A percentile compares a stretch with the other conserved stretches of the same genome.
phyloP scores from a whole-genome alignment of 1,140 invertebrate species.

The Scaptomyza pallida region DNA sequence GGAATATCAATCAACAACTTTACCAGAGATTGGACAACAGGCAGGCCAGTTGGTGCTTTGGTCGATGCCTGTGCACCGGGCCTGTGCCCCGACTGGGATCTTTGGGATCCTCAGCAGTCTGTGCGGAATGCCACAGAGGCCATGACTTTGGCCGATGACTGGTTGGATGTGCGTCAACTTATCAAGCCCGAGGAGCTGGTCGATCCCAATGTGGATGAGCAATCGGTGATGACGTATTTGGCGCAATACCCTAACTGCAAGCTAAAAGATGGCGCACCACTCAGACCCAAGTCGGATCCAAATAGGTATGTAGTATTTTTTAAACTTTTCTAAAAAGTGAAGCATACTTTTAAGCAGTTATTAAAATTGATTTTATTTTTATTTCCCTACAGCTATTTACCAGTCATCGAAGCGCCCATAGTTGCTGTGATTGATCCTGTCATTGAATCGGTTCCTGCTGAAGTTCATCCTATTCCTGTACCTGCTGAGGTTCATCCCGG shows the following conservation, averaged over 20 bases:
- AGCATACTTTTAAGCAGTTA: conserved; percentile 4
- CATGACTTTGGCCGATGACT: conserved; percentile 96
- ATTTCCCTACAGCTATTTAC: background rate
- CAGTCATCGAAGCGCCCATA: background rate
- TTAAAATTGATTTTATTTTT: background rate
- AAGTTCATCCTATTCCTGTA: conserved; percentile 85
- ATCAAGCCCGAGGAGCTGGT: conserved; percentile 97
- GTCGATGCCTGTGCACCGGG: conserved; percentile 95
- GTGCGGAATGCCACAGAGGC: conserved; percentile 95
- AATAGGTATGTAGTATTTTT: conserved; percentile 85
- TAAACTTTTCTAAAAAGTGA: background rate
- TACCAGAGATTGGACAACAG: conserved; percentile 97
- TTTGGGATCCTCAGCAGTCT: conserved; percentile 93
- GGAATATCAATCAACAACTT: conserved; percentile 95
- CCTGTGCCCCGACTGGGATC: conserved; percentile 94
- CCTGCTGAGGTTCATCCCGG: conserved; percentile 84
- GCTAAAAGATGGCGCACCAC: conserved; percentile 91
- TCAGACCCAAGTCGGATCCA: conserved; percentile 91
- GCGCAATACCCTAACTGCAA: conserved; percentile 96
- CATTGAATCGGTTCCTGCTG: conserved; percentile 86
- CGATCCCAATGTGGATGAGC: conserved; percentile 96
- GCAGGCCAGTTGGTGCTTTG: conserved; percentile 94
- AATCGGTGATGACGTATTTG: conserved; percentile 98
- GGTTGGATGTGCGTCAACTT: conserved; percentile 94
- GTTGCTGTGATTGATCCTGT: conserved; percentile 88